These are phyloP conservation scores for Mamestra brassicae DNA, from an alignment of 2,888 invertebrate genomes.

Conservation along the genomic window DNA sequence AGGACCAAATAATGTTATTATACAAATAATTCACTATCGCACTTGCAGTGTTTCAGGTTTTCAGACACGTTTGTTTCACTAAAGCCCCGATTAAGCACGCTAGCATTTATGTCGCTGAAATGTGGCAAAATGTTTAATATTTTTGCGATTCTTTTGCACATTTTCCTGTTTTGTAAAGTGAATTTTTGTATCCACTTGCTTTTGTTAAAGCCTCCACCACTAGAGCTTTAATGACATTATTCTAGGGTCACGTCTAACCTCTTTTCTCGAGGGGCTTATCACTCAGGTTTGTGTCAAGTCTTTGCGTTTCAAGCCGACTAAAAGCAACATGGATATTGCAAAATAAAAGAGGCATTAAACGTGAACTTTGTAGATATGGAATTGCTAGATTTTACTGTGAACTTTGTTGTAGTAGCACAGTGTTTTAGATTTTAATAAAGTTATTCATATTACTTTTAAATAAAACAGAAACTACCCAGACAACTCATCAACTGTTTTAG, in stretches of 20 bases:
- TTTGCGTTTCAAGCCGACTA: constrained; percentile 7
- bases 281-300: constrained; percentile 16
- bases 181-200: constrained; percentile 49
- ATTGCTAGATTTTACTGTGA: not conserved
- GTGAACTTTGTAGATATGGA: not conserved
- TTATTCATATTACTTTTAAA: not conserved
- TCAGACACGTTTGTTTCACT: constrained; percentile 47
- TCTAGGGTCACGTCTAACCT: constrained; percentile 51
- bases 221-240: constrained; percentile 43
- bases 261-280: constrained; percentile 39
- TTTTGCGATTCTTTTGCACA: constrained; percentile 40
- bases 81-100: constrained; percentile 41
- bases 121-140: constrained; percentile 18
- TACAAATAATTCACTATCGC: constrained; percentile 47
- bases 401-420: not conserved
- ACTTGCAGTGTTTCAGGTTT: constrained; percentile 50
- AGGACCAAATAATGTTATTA: constrained; percentile 50
- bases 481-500: too few relatives aligned
- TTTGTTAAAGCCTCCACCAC: constrained; percentile 34
- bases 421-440: not conserved
- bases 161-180: constrained; percentile 21
- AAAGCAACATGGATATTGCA: constrained; percentile 17
- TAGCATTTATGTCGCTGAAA: constrained; percentile 29
- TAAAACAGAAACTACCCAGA: not conserved
- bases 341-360: not conserved